Percentiles rank a stretch among this genome's conserved stretches.
Conservation (phyloP, 2,113 vertebrate genomes). For the Lampris megalopsis region DNA sequence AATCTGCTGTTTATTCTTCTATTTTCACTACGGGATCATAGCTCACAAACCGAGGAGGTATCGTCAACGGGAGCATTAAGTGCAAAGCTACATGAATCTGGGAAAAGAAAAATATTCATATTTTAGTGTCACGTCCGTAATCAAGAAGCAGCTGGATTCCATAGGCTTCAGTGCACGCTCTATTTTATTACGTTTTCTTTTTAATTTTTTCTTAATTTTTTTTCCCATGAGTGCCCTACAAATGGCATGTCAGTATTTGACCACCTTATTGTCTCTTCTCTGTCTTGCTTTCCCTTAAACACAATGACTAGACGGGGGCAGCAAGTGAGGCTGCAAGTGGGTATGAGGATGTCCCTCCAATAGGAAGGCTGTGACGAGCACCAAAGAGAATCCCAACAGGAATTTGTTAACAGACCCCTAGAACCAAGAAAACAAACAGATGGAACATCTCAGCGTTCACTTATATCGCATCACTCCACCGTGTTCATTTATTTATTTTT, state of each 20-base stretch:
- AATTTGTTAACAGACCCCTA: constrained; percentile 62
- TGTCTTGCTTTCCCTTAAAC: constrained; percentile 50
- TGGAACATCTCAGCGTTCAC: constrained; percentile 57
- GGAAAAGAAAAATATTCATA: constrained; percentile 27
- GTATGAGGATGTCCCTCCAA: constrained; percentile 68
- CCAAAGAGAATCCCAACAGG: constrained; percentile 69
- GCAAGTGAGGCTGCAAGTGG: constrained; percentile 32
- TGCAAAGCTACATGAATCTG: constrained; percentile 4
- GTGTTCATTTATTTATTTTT: constrained; percentile 32
- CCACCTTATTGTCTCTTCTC: constrained; percentile 35
- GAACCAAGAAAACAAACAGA: constrained; percentile 65
- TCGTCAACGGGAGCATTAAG: constrained; percentile 46
- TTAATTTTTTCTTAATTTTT: not conserved
- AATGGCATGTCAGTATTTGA: constrained; percentile 22
- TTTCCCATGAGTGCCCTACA: not conserved
- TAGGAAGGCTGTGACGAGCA: constrained; percentile 65
- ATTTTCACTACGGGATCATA: constrained; percentile 47
- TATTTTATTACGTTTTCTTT: not conserved
- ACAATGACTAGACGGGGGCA: constrained; percentile 53
- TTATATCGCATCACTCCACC: constrained; percentile 13
- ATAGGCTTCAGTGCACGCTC: constrained; percentile 4
- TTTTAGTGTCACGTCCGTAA: not conserved
- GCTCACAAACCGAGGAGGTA: constrained; percentile 50
- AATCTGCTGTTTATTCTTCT: constrained; percentile 54
- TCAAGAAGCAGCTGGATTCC: not conserved